Base-by-base conservation (phyloP, 2,113 vertebrate genomes). In the Stomatorhinus ivindoensis region DNA sequence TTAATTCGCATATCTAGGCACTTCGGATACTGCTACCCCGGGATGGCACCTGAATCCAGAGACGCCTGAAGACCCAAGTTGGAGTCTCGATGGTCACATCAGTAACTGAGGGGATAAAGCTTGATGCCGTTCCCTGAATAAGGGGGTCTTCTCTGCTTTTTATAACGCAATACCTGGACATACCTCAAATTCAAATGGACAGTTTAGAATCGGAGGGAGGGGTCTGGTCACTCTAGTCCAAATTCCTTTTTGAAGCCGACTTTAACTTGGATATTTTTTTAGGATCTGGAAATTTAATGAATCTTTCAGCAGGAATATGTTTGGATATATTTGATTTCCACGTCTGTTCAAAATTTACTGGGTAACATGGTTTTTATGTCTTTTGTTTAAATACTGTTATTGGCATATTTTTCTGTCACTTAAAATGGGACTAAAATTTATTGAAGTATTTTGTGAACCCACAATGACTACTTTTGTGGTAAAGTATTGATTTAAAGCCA, bases 1-100 rank as follows among this genome's bases (percentile, higher is more conserved):
- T 96, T 96, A 96, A 96, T 96, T 96, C 92, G 93, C 96, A 95
- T 95, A 94, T 96, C 91, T 96, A 96, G 96, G 96, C 94, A 90
- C 87, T 92, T 93, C 92, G 95, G 95, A 96, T 93, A 94, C 24
- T 93, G 95, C 93, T 93, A 94, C 89, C 92, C 95, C 94, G 92
- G 93, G 94, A 94, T 95, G 93, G 92, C 95, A 90, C 93, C 94
- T 91, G 93, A 95, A 93, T 91, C 93, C 92, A 91, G 94, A 92
- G 95, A 94, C 94, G 94, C 92, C 91, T 93, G 94, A 95, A 95
- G 95, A 94, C 92, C 92, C 94, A 94, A 95, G 94, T 90, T 87
- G 91, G 89, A 91, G 92, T 94, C 90, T 92, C 93, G 92, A 92
- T 90, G 93, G 93, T 90, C 92, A 92, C 92, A 90, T 87, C 93